Evolutionary conservation across 2,113 vertebrate species (phyloP).

Genomic region (Hiodon alosoides): DNA sequence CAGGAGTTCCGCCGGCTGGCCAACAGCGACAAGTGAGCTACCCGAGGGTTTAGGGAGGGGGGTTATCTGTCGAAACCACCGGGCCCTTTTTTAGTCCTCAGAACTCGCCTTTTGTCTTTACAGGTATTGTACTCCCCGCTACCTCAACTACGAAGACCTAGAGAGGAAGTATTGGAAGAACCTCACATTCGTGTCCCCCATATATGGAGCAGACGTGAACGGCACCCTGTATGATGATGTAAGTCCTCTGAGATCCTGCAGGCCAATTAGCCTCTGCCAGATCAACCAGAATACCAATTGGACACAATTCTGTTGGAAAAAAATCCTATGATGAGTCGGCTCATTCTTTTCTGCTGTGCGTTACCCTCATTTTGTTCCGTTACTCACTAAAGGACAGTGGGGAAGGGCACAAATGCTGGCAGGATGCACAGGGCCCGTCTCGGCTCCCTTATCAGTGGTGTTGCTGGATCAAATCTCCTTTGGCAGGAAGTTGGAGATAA

Average conservation of each 20-base stretch:
- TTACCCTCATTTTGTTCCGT: neutral
- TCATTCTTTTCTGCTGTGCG: neutral
- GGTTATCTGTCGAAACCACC: no score
- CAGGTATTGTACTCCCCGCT: constrained; percentile 95
- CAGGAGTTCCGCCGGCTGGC: constrained; percentile 90
- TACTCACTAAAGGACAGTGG: neutral
- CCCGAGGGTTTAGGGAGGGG: no score
- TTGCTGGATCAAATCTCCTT: no score
- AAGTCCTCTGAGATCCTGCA: constrained; percentile 14
- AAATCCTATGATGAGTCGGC: neutral
- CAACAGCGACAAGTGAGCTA: constrained; percentile 87
- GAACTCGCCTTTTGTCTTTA: neutral
- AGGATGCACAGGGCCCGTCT: neutral
- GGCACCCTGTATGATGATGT: constrained; percentile 93
- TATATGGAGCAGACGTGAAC: constrained; percentile 94
- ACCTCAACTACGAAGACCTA: constrained; percentile 93
- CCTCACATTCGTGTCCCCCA: constrained; percentile 92
- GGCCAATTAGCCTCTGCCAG: neutral
- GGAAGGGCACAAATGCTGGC: neutral
- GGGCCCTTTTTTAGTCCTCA: neutral
- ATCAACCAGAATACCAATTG: neutral
- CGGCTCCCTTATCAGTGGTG: no score
- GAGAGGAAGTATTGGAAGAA: constrained; percentile 99
- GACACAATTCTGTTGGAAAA: neutral
- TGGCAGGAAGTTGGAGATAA: no score